Base-by-base conservation (phyloP, 2,888 invertebrate genomes). In the Hecatera dysodea region DNA sequence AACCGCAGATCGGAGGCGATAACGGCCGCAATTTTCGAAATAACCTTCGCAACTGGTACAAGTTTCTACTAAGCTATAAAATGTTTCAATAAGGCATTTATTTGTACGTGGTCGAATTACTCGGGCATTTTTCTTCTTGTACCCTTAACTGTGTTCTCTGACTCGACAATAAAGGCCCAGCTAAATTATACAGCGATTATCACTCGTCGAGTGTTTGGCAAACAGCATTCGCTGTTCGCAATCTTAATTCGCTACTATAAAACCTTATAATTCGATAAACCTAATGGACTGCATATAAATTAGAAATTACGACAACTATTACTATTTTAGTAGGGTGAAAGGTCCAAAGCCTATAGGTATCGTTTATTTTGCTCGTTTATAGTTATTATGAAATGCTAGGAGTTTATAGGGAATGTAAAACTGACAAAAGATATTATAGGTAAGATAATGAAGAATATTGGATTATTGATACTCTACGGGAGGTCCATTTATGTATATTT, bases 251-350 rank as follows among this genome's bases (percentile, higher is more conserved):
- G 36, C 39, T 60, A 63, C 64, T 67, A 75, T 79, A 74, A 82
- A 81, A 78, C 76, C 67, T 79, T 81, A 78, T 70, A 72, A 83
- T 86, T 84, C 79, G 80, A 81, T 82, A 83, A 83, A 67, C 75
- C 71, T 81, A 81, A 81, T 78, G 71, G 64, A 75, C 76, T 79
- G 83, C 73, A 86, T 84, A 84, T 80, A 84, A 85, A 88, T 82
- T 78, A 74, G 67, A 73, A 75, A 82, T 82, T 84, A 81, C 75
- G 78, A 80, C 68, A 67, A 67, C 65, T 67, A 68, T 82, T 73
- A 72, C 85, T 79, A 75, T 75, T 76, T 75, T 78, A 79, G 64
- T 69, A 81, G 69, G 73, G 82, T 81, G 82, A 81, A 81, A 84
- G 71, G 72, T 75, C 67, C 72, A 67, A 64, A 65, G 67, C 55